phyloP scores from a whole-genome alignment of 2,113 vertebrate species.

The Copsychus sechellarum region DNA sequence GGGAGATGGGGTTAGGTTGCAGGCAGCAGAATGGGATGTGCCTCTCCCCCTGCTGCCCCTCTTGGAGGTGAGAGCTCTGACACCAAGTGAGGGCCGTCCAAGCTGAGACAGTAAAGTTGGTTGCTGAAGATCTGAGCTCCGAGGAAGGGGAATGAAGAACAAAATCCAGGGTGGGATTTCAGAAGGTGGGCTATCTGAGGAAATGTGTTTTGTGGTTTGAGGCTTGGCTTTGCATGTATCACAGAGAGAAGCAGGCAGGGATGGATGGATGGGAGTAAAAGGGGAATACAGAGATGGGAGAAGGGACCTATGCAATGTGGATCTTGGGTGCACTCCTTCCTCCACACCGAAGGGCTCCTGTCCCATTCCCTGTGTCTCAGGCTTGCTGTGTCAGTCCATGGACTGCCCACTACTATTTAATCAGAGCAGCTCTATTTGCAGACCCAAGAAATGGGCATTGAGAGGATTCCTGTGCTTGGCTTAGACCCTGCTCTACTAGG shows the following conservation, averaged over 20 bases:
- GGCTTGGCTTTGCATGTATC: neutral
- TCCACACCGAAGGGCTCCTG: neutral
- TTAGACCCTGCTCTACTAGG: constrained; percentile 6
- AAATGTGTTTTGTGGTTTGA: neutral
- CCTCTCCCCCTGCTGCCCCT: neutral
- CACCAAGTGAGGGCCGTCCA: accelerated
- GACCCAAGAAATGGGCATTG: neutral
- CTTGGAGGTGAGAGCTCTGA: neutral
- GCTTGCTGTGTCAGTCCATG: neutral
- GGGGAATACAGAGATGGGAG: neutral
- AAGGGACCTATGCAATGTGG: neutral
- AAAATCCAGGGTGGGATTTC: neutral
- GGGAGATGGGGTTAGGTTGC: neutral
- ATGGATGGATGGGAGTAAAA: neutral
- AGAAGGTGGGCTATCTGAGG: neutral
- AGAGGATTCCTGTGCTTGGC: neutral
- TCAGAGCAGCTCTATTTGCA: neutral
- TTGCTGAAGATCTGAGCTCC: neutral
- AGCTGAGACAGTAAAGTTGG: neutral
- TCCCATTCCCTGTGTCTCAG: neutral
- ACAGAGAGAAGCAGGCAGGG: neutral
- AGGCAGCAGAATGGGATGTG: accelerated
- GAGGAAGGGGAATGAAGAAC: neutral
- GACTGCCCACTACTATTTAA: neutral
- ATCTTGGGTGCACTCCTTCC: neutral